Evolutionary conservation across 2,888 invertebrate species (phyloP), one percentile per base, ranked within the genome.

Genomic region (Vanessa cardui): DNA sequence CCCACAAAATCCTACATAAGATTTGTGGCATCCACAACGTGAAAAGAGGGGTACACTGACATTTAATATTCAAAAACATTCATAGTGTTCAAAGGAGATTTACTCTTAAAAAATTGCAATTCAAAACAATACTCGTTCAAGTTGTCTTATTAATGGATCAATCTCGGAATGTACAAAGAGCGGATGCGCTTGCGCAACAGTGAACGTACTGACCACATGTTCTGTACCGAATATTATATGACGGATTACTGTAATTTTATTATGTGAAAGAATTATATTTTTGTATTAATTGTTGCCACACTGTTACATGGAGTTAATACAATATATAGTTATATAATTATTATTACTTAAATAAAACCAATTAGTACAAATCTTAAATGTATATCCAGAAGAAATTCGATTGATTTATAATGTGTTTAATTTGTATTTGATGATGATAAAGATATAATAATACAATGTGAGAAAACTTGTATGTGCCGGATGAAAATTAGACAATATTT

Each of bases 111-210:
- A 52, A 56, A 33, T 39, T 33, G 39, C 18, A 18, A 56, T 56
- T 39, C 33, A 18, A 56, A 33, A 56, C 56, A 39, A 33, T 52
- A 16, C 18, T n/a, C 33, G 7, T 33, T 8, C 18, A 18, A 50
- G 69, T 66, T 66, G 59, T 60, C 63, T 66, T 52, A 59, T 31
- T 39, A 39, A 39, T 62, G 62, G 20, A 52, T 56, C 46, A 60
- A 45, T 16, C 39, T 46, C 18, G 52, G 33, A 20, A 21, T 47
- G 20, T 26, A 66, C 66, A 66, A 62, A 62, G 58, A 66, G 16
- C 62, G 50, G 62, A 62, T 63, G 61, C n/a, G 59, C 45, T 70
- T 70, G 52, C 66, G 66, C 58, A 70, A 70, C 58, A 58, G 64
- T 52, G 68, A 45, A 58, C 61, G 64, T 54, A 58, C 54, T 58